Conservation (phyloP, 2,888 invertebrate genomes). For the Digitonthophagus gazella region DNA sequence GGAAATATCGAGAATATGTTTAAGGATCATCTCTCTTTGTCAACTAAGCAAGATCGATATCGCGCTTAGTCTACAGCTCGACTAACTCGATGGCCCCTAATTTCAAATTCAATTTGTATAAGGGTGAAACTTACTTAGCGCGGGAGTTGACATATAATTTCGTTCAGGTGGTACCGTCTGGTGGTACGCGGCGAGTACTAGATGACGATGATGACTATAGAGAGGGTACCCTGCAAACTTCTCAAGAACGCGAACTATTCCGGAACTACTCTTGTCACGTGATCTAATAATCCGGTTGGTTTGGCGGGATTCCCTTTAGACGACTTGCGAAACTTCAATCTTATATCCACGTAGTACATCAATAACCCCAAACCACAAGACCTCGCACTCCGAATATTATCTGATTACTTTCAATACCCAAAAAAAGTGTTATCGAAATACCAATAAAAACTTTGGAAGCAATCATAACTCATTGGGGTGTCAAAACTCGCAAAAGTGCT, state of each 20-base stretch:
- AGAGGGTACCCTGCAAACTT: constrained; percentile 26
- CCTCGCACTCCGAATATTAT: neutral
- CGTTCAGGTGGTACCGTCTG: constrained; percentile 23
- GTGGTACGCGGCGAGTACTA: neutral
- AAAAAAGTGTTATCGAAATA: neutral
- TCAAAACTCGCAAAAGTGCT: neutral
- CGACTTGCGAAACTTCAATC: constrained; percentile 11
- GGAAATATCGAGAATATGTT: neutral
- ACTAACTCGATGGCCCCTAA: neutral
- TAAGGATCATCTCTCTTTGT: neutral
- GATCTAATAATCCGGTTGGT: constrained; percentile 41
- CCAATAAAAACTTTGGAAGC: neutral
- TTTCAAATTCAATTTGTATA: constrained; percentile 1
- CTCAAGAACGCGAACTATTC: constrained; percentile 28
- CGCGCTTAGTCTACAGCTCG: neutral
- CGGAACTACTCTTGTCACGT: constrained; percentile 30
- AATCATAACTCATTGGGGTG: neutral
- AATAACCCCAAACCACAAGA: no score
- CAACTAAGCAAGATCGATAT: neutral
- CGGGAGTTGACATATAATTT: constrained; percentile 25
- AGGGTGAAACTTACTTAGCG: constrained; percentile 10
- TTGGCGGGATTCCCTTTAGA: constrained; percentile 32
- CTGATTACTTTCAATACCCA: no score
- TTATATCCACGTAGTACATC: no score
- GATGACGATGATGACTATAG: constrained; percentile 5